Evolutionary conservation across 2,888 invertebrate genomes (phyloP).

Genomic region (Aphidoletes aphidimyza): DNA sequence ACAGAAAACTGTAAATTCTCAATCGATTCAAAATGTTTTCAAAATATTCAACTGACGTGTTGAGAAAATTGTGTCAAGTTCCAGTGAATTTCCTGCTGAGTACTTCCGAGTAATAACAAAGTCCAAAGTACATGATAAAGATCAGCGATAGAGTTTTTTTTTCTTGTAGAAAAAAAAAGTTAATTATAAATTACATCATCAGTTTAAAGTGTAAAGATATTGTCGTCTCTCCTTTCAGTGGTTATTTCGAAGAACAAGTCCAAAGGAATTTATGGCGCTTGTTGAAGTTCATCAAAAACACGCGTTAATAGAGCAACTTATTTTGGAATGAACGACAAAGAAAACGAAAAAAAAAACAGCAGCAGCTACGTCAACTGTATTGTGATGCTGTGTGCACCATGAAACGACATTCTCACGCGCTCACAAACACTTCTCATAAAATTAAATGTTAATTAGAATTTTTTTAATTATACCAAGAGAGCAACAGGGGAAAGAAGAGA

Average conservation of each 20-base stretch:
- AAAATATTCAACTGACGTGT: background rate
- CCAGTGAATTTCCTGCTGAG: background rate
- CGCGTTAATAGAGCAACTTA: slow-evolving; percentile 16
- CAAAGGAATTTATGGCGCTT: slow-evolving; percentile 34
- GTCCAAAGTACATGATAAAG: slow-evolving; percentile 9
- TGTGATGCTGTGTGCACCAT: background rate
- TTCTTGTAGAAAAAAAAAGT: background rate
- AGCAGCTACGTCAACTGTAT: background rate
- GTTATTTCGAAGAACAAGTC: background rate
- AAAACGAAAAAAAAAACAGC: background rate
- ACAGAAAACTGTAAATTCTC: background rate
- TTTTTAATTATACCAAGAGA: slow-evolving; percentile 29
- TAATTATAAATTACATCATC: slow-evolving; percentile 52
- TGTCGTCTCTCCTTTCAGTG: background rate
- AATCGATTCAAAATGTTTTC: too few species aligned
- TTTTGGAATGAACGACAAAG: background rate
- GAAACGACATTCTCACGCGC: slow-evolving; percentile 4
- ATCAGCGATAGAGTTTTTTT: background rate
- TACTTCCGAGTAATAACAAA: background rate
- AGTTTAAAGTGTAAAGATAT: background rate
- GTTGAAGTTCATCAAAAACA: slow-evolving; percentile 37
- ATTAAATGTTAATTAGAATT: slow-evolving; percentile 47
- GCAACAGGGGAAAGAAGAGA: too few species aligned
- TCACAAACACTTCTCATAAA: slow-evolving; percentile 7
- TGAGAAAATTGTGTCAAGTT: background rate